Conservation (phyloP, 1,140 invertebrate genomes). For the Lethrus apterus region DNA sequence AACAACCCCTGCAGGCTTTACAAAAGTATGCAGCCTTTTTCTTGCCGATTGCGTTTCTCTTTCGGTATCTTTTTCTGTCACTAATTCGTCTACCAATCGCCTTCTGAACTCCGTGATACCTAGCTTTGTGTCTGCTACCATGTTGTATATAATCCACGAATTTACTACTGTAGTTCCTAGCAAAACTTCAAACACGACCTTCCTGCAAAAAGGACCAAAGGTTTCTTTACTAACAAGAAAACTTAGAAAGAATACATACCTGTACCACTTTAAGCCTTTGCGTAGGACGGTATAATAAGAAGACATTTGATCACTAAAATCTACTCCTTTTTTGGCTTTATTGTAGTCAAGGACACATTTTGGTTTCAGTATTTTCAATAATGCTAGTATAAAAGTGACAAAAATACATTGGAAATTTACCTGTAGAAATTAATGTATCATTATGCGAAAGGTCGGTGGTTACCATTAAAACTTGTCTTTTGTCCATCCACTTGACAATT, state of each 20-base stretch:
- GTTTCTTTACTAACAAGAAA: not conserved
- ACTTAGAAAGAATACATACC: not conserved
- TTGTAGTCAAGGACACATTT: constrained; percentile 12
- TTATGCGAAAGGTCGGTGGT: not conserved
- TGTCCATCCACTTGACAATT: constrained; percentile 1
- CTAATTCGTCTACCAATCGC: not conserved
- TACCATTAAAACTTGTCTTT: not conserved
- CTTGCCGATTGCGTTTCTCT: not conserved
- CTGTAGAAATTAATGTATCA: not conserved
- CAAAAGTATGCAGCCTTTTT: constrained; percentile 4
- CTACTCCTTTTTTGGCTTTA: constrained; percentile 13
- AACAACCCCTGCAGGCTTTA: constrained; percentile 3
- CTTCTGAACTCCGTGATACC: not conserved
- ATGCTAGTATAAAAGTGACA: no score
- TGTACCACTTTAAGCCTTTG: constrained; percentile 10
- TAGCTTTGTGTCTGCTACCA: not conserved
- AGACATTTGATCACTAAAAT: constrained; percentile 10
- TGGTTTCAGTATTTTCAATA: no score
- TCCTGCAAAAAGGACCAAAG: not conserved
- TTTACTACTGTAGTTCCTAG: constrained; percentile 14
- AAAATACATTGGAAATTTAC: no score
- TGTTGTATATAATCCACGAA: constrained; percentile 12
- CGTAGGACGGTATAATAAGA: constrained; percentile 10
- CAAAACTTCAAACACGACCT: constrained; percentile 1
- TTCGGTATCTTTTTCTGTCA: not conserved